Evolutionary conservation across 2,888 invertebrate genomes (phyloP).

Genomic region (Microctonus hyperodae): DNA sequence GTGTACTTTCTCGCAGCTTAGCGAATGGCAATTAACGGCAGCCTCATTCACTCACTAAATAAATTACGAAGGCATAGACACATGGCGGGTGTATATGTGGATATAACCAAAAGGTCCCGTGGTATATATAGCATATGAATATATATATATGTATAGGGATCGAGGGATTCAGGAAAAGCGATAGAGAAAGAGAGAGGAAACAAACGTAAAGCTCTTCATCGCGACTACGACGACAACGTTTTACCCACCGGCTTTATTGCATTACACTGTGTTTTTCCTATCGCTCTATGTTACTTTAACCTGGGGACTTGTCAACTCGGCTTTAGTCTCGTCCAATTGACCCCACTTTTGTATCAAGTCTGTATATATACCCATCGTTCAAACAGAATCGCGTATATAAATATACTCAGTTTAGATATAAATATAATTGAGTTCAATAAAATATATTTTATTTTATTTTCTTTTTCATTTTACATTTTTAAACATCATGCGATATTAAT

Average conservation of each 20-base stretch:
- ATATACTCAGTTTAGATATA: too few relatives aligned
- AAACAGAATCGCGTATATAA: neutral
- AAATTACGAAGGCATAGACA: constrained; percentile 42
- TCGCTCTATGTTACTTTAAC: constrained; percentile 31
- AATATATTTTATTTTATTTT: neutral
- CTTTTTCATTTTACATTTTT: neutral
- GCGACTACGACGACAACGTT: constrained; percentile 33
- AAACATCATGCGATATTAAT: too few relatives aligned
- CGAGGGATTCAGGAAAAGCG: constrained; percentile 10
- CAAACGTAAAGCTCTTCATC: constrained; percentile 30
- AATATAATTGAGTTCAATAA: too few relatives aligned
- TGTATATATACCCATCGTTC: constrained; percentile 4
- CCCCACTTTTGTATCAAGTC: constrained; percentile 37
- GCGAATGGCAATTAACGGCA: constrained; percentile 55
- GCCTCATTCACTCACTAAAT: constrained; percentile 48
- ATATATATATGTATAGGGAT: constrained; percentile 7
- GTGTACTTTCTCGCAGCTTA: constrained; percentile 55
- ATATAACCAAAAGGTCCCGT: constrained; percentile 27
- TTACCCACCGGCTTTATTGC: constrained; percentile 51
- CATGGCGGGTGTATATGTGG: constrained; percentile 4
- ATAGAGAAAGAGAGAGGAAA: constrained; percentile 1
- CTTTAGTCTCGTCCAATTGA: constrained; percentile 44
- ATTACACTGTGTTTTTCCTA: constrained; percentile 55
- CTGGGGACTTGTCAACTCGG: constrained; percentile 37
- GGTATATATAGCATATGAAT: constrained; percentile 2